Base-by-base conservation (phyloP, 2,888 invertebrate species). In the Augiades crinisus region DNA sequence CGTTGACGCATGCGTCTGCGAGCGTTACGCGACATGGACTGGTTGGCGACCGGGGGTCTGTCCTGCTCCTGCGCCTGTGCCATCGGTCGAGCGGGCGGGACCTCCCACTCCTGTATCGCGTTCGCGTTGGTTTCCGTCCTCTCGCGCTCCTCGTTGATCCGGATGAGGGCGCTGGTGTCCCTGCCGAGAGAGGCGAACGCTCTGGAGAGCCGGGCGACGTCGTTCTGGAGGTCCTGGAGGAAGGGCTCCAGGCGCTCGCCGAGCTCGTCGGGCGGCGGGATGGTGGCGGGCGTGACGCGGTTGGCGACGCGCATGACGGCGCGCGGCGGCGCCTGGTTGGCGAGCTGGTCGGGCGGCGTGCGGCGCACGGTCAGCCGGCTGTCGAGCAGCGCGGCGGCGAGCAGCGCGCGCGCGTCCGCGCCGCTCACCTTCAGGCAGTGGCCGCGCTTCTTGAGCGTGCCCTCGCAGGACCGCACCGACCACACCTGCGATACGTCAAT, bases 391-490 rank as follows among this genome's bases (percentile, higher is more conserved):
- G 64, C 61, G 0, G 78, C 74, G 13, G 80, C 66, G 4, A 72
- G 65, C 41, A 89, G 60, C 0, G 84, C 85, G 22, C 68, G 71
- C 8, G 82, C 86, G 54, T 88, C 81, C 13, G 58, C 24, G 0
- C 81, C 86, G 10, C 54, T 68, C 47, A 86, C 77, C n/a, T 67
- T 44, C 47, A 89, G 61, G 53, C 83, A 82, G 59, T 81, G 84
- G 0, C 79, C 81, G 22, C 85, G 79, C 63, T 81, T 84, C 61
- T 81, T 86, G 12, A 89, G 67, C n/a, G 81, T 71, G 0, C 88
- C 88, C 62, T 88, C 88, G 59, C 88, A 89, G 4, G 85, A 78
- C 61, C 83, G 70, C 22, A 87, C 87, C 1, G 88, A 86, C 82
- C 82, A 85, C 8, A 85, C 87, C 88, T 89, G 44, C n/a, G n/a